Percentiles rank a stretch among this genome's conserved stretches.
phyloP scores from a whole-genome alignment of 1,140 invertebrate species.

The Drosophila tropicalis region DNA sequence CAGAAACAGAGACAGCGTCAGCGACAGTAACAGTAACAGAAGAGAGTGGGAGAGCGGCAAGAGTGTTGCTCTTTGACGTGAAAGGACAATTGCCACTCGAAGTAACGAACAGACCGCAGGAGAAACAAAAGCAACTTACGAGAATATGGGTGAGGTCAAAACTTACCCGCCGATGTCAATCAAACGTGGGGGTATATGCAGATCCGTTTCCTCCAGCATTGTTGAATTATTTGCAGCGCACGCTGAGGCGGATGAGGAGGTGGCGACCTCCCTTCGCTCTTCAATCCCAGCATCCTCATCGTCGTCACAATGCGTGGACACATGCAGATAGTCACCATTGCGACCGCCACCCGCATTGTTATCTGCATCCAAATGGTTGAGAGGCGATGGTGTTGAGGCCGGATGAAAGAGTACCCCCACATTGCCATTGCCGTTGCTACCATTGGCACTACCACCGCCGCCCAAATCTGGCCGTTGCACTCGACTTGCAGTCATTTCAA shows the following conservation, averaged over 20 bases:
- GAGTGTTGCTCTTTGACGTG: slow-evolving; percentile 70
- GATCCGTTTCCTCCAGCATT: slow-evolving; percentile 83
- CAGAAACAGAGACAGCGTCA: slow-evolving; percentile 26
- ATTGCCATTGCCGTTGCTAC: slow-evolving; percentile 62
- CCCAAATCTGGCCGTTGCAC: slow-evolving; percentile 69
- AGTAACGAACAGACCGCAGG: slow-evolving; percentile 67
- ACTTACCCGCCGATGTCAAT: slow-evolving; percentile 84
- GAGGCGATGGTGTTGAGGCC: slow-evolving; percentile 36
- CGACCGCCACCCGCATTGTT: slow-evolving; percentile 79
- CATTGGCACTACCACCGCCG: slow-evolving; percentile 83
- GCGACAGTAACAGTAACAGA: not conserved
- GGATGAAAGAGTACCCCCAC: slow-evolving; percentile 64
- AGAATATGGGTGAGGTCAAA: slow-evolving; percentile 1
- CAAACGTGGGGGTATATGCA: slow-evolving; percentile 85
- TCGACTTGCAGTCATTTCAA: slow-evolving; percentile 85
- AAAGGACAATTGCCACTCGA: slow-evolving; percentile 76
- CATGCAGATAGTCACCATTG: slow-evolving; percentile 88
- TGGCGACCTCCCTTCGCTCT: slow-evolving; percentile 25
- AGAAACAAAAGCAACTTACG: slow-evolving; percentile 50
- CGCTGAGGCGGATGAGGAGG: slow-evolving; percentile 33
- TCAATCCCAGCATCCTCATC: slow-evolving; percentile 84
- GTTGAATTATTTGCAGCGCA: slow-evolving; percentile 62
- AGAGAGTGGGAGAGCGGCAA: not conserved
- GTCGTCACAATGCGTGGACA: slow-evolving; percentile 86
- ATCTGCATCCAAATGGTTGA: slow-evolving; percentile 48